Conservation (phyloP, 2,113 vertebrate genomes). For the Sinocyclocheilus anophthalmus region DNA sequence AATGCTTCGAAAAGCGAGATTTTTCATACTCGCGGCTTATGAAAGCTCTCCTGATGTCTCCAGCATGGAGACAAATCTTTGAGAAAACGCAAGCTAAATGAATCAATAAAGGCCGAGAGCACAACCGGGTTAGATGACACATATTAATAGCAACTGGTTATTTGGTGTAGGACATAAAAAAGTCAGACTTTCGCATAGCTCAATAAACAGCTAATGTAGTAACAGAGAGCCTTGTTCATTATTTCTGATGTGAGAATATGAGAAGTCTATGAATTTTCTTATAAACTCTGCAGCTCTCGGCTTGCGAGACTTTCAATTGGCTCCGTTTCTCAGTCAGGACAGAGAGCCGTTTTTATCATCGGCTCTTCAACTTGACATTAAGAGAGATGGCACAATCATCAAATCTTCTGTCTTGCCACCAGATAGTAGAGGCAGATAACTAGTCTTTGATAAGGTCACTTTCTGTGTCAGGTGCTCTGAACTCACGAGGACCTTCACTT, state of each 20-base stretch:
- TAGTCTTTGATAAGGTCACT: constrained; percentile 52
- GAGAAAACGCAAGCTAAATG: constrained; percentile 18
- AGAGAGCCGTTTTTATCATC: constrained; percentile 44
- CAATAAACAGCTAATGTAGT: constrained; percentile 12
- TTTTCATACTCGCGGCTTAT: constrained; percentile 22
- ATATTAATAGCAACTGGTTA: constrained; percentile 39
- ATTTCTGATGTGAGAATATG: constrained; percentile 20
- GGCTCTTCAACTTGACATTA: constrained; percentile 31
- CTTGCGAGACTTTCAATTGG: background rate
- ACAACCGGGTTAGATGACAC: constrained; percentile 20
- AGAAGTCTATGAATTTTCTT: constrained; percentile 1
- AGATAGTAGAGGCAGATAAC: constrained; percentile 45
- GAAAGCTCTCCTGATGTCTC: constrained; percentile 37
- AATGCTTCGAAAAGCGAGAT: background rate
- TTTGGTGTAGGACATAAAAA: constrained; percentile 32
- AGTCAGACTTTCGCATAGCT: constrained; percentile 13
- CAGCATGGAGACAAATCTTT: constrained; percentile 13
- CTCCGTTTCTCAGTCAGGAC: constrained; percentile 18
- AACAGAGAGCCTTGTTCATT: constrained; percentile 4
- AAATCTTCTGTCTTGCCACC: constrained; percentile 46
- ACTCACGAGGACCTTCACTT: constrained; percentile 51
- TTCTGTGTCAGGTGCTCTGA: constrained; percentile 51
- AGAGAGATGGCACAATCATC: constrained; percentile 32
- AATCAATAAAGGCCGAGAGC: constrained; percentile 29
- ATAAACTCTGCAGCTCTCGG: background rate